A percentile compares a stretch with the other conserved stretches of the same genome.
These are phyloP conservation scores for Eumerus sabulonum DNA, from an alignment of 2,888 invertebrate species.

Conservation along the genomic window DNA sequence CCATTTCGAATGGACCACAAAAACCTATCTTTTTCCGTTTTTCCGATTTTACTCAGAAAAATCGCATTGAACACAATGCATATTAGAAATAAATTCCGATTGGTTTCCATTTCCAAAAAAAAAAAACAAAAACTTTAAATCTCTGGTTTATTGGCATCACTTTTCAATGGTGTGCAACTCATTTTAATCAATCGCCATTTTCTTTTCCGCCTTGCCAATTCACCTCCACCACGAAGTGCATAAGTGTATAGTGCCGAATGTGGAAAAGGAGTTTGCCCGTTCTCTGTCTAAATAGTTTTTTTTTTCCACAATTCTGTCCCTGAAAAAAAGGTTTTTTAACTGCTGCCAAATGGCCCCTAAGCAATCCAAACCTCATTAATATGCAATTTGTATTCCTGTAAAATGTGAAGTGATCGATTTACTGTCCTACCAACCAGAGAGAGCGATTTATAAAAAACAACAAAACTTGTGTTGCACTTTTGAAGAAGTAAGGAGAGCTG, in stretches of 20 bases:
- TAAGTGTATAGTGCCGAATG: constrained; percentile 45
- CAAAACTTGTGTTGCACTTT: constrained; percentile 45
- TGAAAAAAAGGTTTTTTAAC: constrained; percentile 21
- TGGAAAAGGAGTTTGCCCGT: constrained; percentile 56
- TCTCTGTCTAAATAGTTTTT: constrained; percentile 56
- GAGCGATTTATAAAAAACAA: not conserved
- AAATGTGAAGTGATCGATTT: constrained; percentile 52
- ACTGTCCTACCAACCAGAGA: not conserved
- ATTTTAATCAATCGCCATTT: constrained; percentile 39
- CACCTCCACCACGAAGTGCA: constrained; percentile 51
- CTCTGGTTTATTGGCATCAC: constrained; percentile 22
- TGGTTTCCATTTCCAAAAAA: too few species aligned
- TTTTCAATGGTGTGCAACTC: not conserved
- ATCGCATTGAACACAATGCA: too few species aligned
- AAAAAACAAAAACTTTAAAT: too few species aligned
- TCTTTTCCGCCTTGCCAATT: constrained; percentile 39
- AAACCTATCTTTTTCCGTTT: too few species aligned
- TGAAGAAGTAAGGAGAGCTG: constrained; percentile 39
- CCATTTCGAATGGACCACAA: too few species aligned
- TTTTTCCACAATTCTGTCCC: constrained; percentile 29
- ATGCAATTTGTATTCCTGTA: constrained; percentile 45
- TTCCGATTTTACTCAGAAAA: too few species aligned
- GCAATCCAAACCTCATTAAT: constrained; percentile 30
- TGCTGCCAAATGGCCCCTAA: constrained; percentile 15
- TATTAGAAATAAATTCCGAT: too few species aligned